Percentiles rank a stretch among this genome's conserved stretches.
These are phyloP conservation scores for Drosophila anomelani DNA, from an alignment of 2,888 invertebrate species.

Conservation along the genomic window DNA sequence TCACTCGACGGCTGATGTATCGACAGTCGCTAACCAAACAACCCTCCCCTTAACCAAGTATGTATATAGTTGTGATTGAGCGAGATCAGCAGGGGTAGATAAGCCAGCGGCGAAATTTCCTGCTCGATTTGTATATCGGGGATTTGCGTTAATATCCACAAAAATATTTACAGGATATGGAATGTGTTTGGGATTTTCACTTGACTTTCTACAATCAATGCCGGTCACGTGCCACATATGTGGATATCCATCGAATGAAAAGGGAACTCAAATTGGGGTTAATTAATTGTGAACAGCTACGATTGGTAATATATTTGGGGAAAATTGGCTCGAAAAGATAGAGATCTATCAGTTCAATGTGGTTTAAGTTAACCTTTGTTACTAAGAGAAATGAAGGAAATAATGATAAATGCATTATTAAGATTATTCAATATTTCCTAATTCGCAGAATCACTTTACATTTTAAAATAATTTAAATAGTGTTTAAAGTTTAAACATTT, in stretches of 20 bases:
- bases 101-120: constrained; percentile 68
- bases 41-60: constrained; percentile 22
- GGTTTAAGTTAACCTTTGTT: neutral
- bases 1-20: constrained; percentile 76
- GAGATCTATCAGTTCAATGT: constrained; percentile 1
- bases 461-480: neutral
- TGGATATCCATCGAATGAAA: constrained; percentile 8
- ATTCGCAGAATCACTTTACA: no score
- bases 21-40: constrained; percentile 55
- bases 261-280: neutral
- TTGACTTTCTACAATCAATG: constrained; percentile 51
- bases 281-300: neutral
- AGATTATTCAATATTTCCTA: no score
- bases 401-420: neutral
- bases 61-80: constrained; percentile 41
- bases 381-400: no score
- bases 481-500: neutral
- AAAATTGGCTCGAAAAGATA: neutral
- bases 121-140: constrained; percentile 75
- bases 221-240: constrained; percentile 70
- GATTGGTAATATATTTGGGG: neutral
- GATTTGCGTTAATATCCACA: constrained; percentile 68
- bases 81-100: constrained; percentile 77
- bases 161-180: constrained; percentile 50
- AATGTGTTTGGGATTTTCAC: constrained; percentile 65